phyloP scores from a whole-genome alignment of 2,888 invertebrate genomes.

The Clusia tigrina region DNA sequence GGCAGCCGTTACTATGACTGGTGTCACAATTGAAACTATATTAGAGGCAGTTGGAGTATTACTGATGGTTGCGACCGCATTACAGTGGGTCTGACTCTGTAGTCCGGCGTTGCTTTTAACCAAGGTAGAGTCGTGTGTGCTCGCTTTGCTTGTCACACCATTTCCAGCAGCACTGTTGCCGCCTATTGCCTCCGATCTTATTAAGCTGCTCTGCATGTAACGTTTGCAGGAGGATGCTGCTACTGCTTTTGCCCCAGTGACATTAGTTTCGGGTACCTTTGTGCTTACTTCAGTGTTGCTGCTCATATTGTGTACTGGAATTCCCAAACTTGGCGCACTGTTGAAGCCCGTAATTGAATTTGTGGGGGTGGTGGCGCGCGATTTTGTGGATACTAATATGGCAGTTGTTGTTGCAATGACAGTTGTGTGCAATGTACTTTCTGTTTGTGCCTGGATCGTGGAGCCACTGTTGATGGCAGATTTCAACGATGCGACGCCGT shows the following conservation, averaged over 20 bases:
- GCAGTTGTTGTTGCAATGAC: conserved; percentile 14
- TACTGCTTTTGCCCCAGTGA: background rate
- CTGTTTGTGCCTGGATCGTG: conserved; percentile 22
- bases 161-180: conserved; percentile 32
- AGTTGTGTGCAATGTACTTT: conserved; percentile 13
- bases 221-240: conserved; percentile 44
- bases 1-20: conserved; percentile 4
- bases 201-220: conserved; percentile 59
- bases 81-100: background rate
- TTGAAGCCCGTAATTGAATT: conserved; percentile 30
- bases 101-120: background rate
- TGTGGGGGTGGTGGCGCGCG: conserved; percentile 38
- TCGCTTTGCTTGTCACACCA: conserved; percentile 32
- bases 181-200: conserved; percentile 58
- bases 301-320: conserved; percentile 42
- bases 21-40: conserved; percentile 8
- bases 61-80: background rate
- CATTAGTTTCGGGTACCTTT: conserved; percentile 18
- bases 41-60: conserved; percentile 1
- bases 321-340: conserved; percentile 44
- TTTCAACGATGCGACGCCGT: conserved; percentile 24
- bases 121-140: conserved; percentile 16
- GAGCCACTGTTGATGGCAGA: too few relatives aligned
- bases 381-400: conserved; percentile 19
- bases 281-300: conserved; percentile 29